Percentiles rank a stretch among this genome's conserved stretches.
Evolutionary conservation across 2,888 invertebrate species (phyloP).

Genomic region (Alloplasta piceator): DNA sequence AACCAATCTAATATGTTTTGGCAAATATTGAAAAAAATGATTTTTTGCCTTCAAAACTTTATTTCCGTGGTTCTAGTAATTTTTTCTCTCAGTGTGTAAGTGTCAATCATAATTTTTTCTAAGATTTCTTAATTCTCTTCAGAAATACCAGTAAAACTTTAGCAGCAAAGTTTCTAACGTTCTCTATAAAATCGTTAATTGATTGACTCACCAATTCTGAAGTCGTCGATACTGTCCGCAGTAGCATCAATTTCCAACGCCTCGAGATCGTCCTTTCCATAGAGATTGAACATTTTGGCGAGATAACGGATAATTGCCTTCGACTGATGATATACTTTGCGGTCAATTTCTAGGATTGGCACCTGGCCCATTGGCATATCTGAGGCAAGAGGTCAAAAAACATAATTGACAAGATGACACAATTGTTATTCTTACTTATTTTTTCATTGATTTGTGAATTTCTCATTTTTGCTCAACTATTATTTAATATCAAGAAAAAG

Average conservation of each 20-base stretch:
- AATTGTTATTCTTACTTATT: background rate
- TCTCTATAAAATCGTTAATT: background rate
- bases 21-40: no score
- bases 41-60: no score
- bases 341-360: constrained; percentile 84
- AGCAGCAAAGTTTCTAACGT: no score
- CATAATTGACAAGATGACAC: background rate
- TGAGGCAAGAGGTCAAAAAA: constrained; percentile 66
- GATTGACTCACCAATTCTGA: constrained; percentile 81
- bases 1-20: no score
- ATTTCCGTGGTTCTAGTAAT: no score
- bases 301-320: constrained; percentile 85
- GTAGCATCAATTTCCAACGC: constrained; percentile 84
- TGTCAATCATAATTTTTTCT: no score
- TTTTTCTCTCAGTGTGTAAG: no score
- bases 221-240: constrained; percentile 84
- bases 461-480: no score
- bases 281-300: constrained; percentile 83
- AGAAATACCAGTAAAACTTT: no score
- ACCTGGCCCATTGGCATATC: constrained; percentile 83
- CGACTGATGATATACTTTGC: constrained; percentile 82
- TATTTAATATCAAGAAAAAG: no score
- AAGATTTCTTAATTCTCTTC: no score
- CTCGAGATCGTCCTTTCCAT: constrained; percentile 84
- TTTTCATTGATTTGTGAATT: background rate